Percentiles rank a stretch among this genome's conserved stretches.
Evolutionary conservation across 2,113 vertebrate genomes (phyloP).

Genomic region (Myocastor coypus): DNA sequence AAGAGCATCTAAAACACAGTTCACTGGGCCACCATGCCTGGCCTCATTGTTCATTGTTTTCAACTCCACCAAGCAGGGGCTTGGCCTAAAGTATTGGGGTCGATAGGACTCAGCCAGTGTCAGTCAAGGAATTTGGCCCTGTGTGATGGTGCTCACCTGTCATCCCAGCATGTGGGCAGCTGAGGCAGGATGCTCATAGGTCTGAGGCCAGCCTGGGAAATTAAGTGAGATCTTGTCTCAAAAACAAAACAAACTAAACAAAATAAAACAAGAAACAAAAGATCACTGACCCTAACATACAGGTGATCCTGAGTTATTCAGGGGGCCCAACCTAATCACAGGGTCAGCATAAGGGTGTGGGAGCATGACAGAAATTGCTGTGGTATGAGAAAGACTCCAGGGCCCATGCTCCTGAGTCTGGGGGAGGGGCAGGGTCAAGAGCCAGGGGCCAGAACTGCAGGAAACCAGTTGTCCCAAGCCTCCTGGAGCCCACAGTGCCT

Average conservation of each 20-base stretch:
- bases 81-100: not conserved
- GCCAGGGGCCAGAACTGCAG: not conserved
- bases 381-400: not conserved
- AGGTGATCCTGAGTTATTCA: not conserved
- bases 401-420: not conserved
- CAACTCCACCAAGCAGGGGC: not conserved
- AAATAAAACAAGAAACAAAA: not conserved
- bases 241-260: not conserved
- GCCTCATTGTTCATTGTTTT: not conserved
- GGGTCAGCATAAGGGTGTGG: not conserved
- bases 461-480: not conserved
- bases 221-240: not conserved
- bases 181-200: not conserved
- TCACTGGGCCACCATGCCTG: not conserved
- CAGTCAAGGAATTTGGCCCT: no score
- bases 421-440: not conserved
- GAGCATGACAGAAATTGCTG: not conserved
- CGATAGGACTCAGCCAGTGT: no score
- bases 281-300: not conserved
- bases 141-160: not conserved
- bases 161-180: not conserved
- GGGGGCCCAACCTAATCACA: not conserved
- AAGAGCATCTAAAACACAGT: not conserved
- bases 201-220: not conserved
- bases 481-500: not conserved